phyloP scores from a whole-genome alignment of 2,888 invertebrate genomes.

The Phytoseiulus persimilis region DNA sequence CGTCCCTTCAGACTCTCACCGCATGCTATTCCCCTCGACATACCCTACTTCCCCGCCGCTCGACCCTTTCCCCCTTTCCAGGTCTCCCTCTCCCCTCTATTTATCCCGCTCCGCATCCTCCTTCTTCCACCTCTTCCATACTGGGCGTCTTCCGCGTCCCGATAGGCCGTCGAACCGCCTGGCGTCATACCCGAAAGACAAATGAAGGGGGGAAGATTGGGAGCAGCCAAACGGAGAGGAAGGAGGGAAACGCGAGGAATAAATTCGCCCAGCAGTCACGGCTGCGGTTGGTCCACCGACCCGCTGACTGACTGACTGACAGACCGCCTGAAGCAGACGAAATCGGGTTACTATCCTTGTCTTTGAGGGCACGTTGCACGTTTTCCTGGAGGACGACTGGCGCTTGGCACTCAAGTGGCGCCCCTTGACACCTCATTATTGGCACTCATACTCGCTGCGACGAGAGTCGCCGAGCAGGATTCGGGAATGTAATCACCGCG shows the following conservation, averaged over 20 bases:
- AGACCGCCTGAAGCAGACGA: neutral
- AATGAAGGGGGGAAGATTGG: neutral
- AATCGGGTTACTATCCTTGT: neutral
- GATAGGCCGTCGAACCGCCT: neutral
- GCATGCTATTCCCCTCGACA: neutral
- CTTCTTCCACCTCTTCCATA: neutral
- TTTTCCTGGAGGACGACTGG: neutral
- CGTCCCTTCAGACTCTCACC: neutral
- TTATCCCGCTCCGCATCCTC: neutral
- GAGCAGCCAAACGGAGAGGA: neutral
- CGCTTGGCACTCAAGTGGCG: neutral
- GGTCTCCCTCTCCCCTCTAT: neutral
- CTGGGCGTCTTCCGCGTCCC: neutral
- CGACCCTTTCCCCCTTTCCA: neutral
- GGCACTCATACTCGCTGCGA: neutral
- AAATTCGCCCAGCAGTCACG: neutral
- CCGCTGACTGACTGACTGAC: neutral
- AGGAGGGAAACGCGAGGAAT: neutral
- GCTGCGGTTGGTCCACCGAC: neutral
- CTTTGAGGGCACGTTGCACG: neutral
- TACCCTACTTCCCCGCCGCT: neutral
- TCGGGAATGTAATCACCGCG: neutral
- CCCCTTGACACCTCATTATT: neutral
- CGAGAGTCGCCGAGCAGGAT: neutral
- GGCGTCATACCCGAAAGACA: neutral